Percentiles rank a stretch among this genome's conserved stretches.
Evolutionary conservation across 2,113 vertebrate genomes (phyloP).

Genomic region (Anguilla japonica): DNA sequence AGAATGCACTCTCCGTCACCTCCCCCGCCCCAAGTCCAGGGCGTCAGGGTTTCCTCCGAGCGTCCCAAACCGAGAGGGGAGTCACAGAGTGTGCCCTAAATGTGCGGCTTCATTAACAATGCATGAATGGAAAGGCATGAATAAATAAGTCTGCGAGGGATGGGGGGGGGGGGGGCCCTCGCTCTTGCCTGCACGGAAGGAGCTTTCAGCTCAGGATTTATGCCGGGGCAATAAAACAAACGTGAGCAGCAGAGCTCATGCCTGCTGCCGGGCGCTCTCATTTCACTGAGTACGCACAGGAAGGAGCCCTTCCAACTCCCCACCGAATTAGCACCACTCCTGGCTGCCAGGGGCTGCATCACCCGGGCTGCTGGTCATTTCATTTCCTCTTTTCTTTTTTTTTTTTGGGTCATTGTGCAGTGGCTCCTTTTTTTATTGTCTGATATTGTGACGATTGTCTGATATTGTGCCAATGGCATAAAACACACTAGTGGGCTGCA

Average conservation of each 20-base stretch:
- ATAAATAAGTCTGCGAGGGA: constrained; percentile 14
- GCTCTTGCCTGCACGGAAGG: constrained; percentile 2
- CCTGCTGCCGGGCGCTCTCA: neutral
- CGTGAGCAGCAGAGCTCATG: constrained; percentile 15
- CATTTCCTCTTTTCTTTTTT: constrained; percentile 1
- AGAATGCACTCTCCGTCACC: neutral
- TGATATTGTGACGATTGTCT: neutral
- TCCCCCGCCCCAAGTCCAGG: neutral
- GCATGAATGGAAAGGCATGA: constrained; percentile 20
- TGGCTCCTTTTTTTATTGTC: neutral
- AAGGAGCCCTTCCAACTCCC: constrained; percentile 5
- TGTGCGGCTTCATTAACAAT: constrained; percentile 18
- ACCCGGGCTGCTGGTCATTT: neutral
- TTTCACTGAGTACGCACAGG: constrained; percentile 7
- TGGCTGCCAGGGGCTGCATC: neutral
- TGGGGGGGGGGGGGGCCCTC: neutral
- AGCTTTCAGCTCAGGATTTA: constrained; percentile 20
- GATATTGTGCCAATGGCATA: neutral
- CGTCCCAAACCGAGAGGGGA: neutral
- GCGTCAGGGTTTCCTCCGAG: neutral
- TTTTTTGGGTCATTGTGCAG: neutral
- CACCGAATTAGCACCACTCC: neutral
- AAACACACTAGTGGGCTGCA: neutral
- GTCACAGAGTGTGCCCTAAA: neutral
- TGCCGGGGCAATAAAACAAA: neutral